These are phyloP conservation scores for Picathartes gymnocephalus DNA, from an alignment of 2,113 vertebrate species.

Conservation along the genomic window DNA sequence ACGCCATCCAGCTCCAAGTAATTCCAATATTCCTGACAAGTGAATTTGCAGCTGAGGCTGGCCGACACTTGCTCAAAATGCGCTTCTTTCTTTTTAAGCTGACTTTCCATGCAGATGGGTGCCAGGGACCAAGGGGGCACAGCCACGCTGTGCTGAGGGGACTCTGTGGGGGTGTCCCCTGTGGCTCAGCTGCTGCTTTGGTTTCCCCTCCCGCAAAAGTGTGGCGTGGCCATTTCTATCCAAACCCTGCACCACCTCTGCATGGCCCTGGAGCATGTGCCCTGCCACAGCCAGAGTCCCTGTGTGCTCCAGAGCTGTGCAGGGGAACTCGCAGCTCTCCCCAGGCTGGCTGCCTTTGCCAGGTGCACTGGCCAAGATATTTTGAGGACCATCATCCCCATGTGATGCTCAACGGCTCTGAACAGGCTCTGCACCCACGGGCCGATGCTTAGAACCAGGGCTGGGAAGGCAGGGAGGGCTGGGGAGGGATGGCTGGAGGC, in stretches of 20 bases:
- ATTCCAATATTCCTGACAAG: not conserved
- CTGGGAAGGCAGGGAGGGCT: not conserved
- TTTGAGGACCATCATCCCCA: not conserved
- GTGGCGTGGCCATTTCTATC: not conserved
- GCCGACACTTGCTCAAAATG: not conserved
- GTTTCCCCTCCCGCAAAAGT: not conserved
- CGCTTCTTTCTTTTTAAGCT: not conserved
- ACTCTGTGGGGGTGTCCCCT: rapidly evolving
- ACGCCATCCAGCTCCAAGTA: not conserved
- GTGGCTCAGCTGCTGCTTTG: not conserved
- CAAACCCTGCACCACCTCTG: not conserved
- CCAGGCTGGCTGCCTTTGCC: not conserved
- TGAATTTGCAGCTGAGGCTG: not conserved
- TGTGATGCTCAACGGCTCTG: rapidly evolving
- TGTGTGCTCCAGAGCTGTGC: not conserved
- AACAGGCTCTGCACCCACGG: rapidly evolving
- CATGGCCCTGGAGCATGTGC: rapidly evolving
- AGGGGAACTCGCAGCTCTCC: not conserved
- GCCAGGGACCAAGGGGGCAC: not conserved
- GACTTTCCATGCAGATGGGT: not conserved
- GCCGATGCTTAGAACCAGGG: rapidly evolving
- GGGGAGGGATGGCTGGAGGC: not conserved
- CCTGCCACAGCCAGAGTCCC: not conserved
- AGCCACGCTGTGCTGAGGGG: rapidly evolving
- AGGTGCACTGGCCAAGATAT: rapidly evolving